Evolutionary conservation across 1,140 invertebrate genomes (phyloP), one percentile per base, ranked within the genome.

Genomic region (Elysia chlorotica): DNA sequence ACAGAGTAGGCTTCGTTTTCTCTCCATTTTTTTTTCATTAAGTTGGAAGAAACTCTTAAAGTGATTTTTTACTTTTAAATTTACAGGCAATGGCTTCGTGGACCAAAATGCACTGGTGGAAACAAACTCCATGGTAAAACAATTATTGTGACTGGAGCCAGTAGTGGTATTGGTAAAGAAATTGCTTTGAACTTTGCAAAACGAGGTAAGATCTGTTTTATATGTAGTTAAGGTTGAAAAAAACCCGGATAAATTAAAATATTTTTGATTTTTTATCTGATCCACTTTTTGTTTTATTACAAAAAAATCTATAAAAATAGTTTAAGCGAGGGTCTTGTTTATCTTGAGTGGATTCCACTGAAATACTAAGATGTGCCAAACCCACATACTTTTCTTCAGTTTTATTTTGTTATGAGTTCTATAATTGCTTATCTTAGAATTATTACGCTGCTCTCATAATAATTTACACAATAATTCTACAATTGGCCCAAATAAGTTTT

Each of bases 101-200:
- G 84, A 19, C 78, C 83, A 31, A 76, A 80, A 65, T 87, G 82
- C 79, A 74, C 82, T 10, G 81, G 81, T 61, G 78, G 78, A 25
- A 28, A 76, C 19, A 78, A 82, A 63, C 59, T 86, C 31, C 79
- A 78, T 30, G 82, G 77, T 21, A 86, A 85, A 69, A 84, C 84
- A 53, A 83, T 79, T 23, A 81, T 97, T 72, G 88, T 97, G 19
- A 96, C 95, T 30, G 95, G 95, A 62, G 91, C 91, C 0, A 95
- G 93, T 84, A 91, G 91, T 28, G 96, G 95, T 21, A 95, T 98
- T 77, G 96, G 96, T 17, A 93, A 92, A 88, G 93, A 94, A 87
- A 92, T 93, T 19, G 93, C 91, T 0, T 86, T 88, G 37, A 89
- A 91, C 74, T 84, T 91, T 56, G 89, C 89, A 28, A 87, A 74